Base-by-base conservation (phyloP, 2,888 invertebrate genomes). In the Noctua janthina region DNA sequence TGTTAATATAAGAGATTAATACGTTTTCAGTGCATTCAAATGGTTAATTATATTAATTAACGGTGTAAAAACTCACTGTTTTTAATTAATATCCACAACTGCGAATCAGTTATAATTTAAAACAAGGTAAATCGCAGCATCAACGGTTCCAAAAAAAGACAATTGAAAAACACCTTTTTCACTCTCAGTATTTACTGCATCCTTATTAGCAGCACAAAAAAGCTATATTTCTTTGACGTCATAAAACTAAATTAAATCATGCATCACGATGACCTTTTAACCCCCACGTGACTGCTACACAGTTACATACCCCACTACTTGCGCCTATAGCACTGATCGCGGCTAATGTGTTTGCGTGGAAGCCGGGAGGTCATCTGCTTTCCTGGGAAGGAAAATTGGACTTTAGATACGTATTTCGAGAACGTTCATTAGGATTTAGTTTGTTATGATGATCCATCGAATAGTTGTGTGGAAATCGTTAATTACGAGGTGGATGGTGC, bases 291-390 rank as follows among this genome's bases (percentile, higher is more conserved):
- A 1, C n/a, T 15, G 23, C 67, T 59, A 29, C 70, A 51, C 35
- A 71, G 76, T 76, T 72, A 43, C 71, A 66, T n/a, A 82, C 49
- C 56, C 51, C 69, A 39, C 56, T 64, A 73, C 66, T 46, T 66
- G 64, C 62, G 23, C 54, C 59, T 79, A 88, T 83, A 79, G 78
- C 78, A 64, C 80, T 79, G 80, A 79, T 75, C 76, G 79, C 43
- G 20, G 69, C 66, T 87, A 85, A 84, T 85, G 81, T 81, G 73
- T 74, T 85, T 84, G 84, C 75, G 69, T 77, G 78, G 78, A 85
- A 72, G 76, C 85, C 69, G 74, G 66, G 69, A 78, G 71, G 74
- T 85, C 87, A 87, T 87, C 76, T 75, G 84, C 83, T 72, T 76
- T 66, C 84, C 79, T 84, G 69, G 56, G 70, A 86, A 83, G 81